These are phyloP conservation scores for Acanthornis magna DNA, from an alignment of 2,797 vertebrate species.

Conservation along the genomic window DNA sequence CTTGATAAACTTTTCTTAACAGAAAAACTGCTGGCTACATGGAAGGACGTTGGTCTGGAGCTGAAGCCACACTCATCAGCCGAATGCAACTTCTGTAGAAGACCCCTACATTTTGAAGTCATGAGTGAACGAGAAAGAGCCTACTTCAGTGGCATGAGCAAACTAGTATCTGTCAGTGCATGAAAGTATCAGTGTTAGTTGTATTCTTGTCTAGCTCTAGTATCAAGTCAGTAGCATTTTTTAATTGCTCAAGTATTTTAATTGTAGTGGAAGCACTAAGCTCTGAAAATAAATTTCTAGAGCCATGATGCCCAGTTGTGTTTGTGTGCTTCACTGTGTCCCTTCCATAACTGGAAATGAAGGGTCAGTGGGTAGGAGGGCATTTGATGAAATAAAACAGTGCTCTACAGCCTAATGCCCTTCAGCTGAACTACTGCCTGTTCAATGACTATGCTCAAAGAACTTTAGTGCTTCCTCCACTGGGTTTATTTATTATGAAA, in stretches of 20 bases:
- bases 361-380: neutral
- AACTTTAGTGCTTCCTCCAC: neutral
- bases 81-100: slow-evolving; percentile 92
- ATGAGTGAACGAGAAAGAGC: slow-evolving; percentile 92
- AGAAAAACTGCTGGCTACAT: slow-evolving; percentile 87
- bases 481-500: neutral
- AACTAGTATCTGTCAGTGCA: slow-evolving; percentile 85
- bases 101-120: slow-evolving; percentile 91
- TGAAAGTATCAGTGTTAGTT: slow-evolving; percentile 59
- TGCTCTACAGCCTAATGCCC: neutral
- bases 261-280: slow-evolving; percentile 36
- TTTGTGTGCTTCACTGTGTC: neutral
- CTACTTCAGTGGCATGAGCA: slow-evolving; percentile 93
- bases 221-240: slow-evolving; percentile 53
- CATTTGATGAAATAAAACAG: neutral
- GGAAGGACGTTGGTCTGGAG: slow-evolving; percentile 88
- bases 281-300: slow-evolving; percentile 71
- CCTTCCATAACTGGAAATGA: neutral
- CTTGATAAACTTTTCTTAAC: neutral
- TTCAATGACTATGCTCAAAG: fast-evolving
- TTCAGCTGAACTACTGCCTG: neutral
- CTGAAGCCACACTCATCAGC: slow-evolving; percentile 88
- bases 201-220: neutral
- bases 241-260: slow-evolving; percentile 67
- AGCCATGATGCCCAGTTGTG: neutral